Base-by-base conservation (phyloP, 2,888 invertebrate genomes). In the Desoria tigrina region DNA sequence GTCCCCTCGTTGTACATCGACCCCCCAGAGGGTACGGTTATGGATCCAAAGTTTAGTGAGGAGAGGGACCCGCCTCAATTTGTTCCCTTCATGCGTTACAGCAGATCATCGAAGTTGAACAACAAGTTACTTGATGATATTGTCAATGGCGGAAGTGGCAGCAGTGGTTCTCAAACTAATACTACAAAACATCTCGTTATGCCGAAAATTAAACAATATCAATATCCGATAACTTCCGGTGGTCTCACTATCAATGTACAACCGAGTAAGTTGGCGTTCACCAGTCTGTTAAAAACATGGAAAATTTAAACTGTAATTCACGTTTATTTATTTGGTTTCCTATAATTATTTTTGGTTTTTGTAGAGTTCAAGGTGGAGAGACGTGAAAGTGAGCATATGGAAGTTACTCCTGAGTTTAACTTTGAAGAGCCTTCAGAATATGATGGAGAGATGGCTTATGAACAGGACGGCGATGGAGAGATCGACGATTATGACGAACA, bases 1-100 rank as follows among this genome's bases (percentile, higher is more conserved):
- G 50, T 68, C 28, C 68, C 68, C 23, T 16, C 62, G 0, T 51
- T 59, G 53, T 68, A 45, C 23, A 53, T 68, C 14, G 68, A 68
- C 24, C 65, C 65, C 7, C 65, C 65, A 9, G 68, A 65, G 23
- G 68, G 68, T 0, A 68, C 68, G 4, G 28, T 18, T 14, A 51
- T 65, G 65, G 65, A 68, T 24, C 27, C 55, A 6, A 59, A 59
- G 39, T 68, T 68, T 37, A 24, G 50, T 1, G 45, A 50, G 11
- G 51, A 59, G 0, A 65, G 65, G 1, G 45, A 45, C 4, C 45
- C 45, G 4, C 45, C 45, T 18, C 45, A 45, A 45, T 21, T 45
- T 16, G 24, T 67, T 26, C 63, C 63, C 21, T 49, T 57, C 7
- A 56, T 60, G 14, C 37, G 45, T 39, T 39, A 27, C 37, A n/a